phyloP scores from a whole-genome alignment of 2,113 vertebrate genomes.

The Rhinogobius similis region DNA sequence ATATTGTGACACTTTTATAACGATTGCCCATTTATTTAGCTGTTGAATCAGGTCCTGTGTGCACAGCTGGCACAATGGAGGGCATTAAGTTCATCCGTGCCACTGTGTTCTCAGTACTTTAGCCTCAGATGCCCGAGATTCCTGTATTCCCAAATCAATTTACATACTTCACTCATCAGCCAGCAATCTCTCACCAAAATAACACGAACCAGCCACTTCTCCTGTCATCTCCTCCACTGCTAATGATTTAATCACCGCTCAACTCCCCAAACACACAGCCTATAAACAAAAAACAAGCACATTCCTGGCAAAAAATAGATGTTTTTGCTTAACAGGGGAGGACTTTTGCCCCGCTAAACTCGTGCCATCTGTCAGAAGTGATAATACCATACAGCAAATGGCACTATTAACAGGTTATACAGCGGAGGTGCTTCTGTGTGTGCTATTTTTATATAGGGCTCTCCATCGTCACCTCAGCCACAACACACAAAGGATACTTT shows the following conservation, averaged over 20 bases:
- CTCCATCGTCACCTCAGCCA: constrained; percentile 60
- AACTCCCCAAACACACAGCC: constrained; percentile 3
- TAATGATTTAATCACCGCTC: constrained; percentile 32
- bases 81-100: background rate
- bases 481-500: constrained; percentile 43
- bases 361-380: constrained; percentile 63
- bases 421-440: constrained; percentile 17
- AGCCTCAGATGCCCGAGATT: constrained; percentile 32
- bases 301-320: constrained; percentile 18
- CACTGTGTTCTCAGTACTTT: constrained; percentile 13
- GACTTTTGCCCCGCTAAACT: constrained; percentile 30
- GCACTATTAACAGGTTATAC: constrained; percentile 69
- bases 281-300: constrained; percentile 15
- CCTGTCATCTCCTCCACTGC: constrained; percentile 13
- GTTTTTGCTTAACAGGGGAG: constrained; percentile 2
- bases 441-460: constrained; percentile 41
- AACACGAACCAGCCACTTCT: constrained; percentile 13
- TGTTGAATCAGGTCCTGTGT: background rate
- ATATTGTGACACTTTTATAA: background rate
- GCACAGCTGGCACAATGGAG: constrained; percentile 10
- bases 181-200: constrained; percentile 26
- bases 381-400: constrained; percentile 54
- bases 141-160: constrained; percentile 51
- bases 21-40: background rate
- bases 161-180: constrained; percentile 21